Evolutionary conservation across 2,888 invertebrate genomes (phyloP), one percentile per base, ranked within the genome.

Genomic region (Gisinianus flammeolus): DNA sequence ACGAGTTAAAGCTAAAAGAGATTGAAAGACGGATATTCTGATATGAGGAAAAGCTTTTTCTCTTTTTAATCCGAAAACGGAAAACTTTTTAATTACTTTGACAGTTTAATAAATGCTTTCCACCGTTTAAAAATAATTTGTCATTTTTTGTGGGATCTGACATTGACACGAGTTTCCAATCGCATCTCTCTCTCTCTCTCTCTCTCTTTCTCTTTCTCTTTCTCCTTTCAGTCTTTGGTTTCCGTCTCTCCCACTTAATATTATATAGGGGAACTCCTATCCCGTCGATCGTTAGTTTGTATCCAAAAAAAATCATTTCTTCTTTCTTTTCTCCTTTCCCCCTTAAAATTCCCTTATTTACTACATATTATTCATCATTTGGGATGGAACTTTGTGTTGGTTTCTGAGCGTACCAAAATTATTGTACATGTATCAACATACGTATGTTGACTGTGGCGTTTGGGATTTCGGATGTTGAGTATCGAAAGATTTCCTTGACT

Each of bases 111-210:
- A 79, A 82, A 80, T 81, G 71, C 77, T 76, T 76, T 70, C 73
- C 66, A 76, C 74, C 73, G 79, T 30, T 54, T 78, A 79, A 82
- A 81, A 83, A 83, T 83, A 83, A 85, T 85, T 85, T 85, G 83
- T 85, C 84, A 84, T 83, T 83, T 84, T 84, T 81, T 78, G 70
- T 64, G 79, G 79, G 78, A 79, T 76, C 79, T 81, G 82, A 83
- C 82, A 82, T 73, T 83, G 82, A 82, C 83, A 83, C 77, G 78
- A 80, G 79, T 79, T 80, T 82, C 79, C 75, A 79, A 79, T 76
- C 79, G 75, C 77, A 78, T 76, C 76, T 78, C 73, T 74, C 73
- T 64, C 62, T 74, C 66, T 44, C 73, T 73, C 62, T 71, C 54
- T 4, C 75, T 78, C 68, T 64, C 64, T 64, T 24, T 64, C 44